Base-by-base conservation (phyloP, 30 jellyfish, hydroid and myxozoan species). In the Cassiopea andromeda region DNA sequence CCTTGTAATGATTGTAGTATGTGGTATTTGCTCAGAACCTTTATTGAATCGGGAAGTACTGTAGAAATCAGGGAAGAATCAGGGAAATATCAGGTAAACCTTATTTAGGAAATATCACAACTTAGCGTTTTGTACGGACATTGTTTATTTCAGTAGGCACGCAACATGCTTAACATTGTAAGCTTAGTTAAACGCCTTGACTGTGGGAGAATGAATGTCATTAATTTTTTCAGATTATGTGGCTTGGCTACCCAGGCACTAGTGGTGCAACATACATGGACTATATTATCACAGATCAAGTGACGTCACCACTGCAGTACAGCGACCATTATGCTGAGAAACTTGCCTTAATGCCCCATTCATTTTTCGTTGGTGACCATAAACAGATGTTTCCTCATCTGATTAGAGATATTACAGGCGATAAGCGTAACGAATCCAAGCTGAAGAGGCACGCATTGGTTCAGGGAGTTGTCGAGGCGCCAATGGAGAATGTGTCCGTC, bases 161-260 rank as follows among this genome's bases (percentile, higher is more conserved):
- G 38, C 38, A 27, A 27, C 38, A 27, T 27, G 38, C 38, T 27
- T 27, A 27, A 27, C 38, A 27, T 27, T 27, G 38, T 27, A 27
- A 27, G 38, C 38, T 27, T 27, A 27, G 38, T 27, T 27, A 27
- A 27, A 27, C 38, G 38, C 38, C 38, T 27, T 27, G 38, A 27
- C 38, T 27, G 38, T 27, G 38, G 38, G 38, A 27, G 38, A 27
- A 27, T 27, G 38, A 27, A 27, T 27, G 38, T 54, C 64, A 54
- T 6, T 64, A 64, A 5, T 9, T 64, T 17, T 43, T 47, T 27
- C 76, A 96, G 99, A 82, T 97, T 85, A 97, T 97, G 99, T 97
- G 98, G 98, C 98, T 97, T 50, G 99, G 99, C 15, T 97, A 97
- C 69, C 99, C 99, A 48, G 99, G 99, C 44, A 97, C 99, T n/a